These are phyloP conservation scores for Plecturocebus donacophilus DNA, from an alignment of 2,113 vertebrate genomes.

Conservation along the genomic window DNA sequence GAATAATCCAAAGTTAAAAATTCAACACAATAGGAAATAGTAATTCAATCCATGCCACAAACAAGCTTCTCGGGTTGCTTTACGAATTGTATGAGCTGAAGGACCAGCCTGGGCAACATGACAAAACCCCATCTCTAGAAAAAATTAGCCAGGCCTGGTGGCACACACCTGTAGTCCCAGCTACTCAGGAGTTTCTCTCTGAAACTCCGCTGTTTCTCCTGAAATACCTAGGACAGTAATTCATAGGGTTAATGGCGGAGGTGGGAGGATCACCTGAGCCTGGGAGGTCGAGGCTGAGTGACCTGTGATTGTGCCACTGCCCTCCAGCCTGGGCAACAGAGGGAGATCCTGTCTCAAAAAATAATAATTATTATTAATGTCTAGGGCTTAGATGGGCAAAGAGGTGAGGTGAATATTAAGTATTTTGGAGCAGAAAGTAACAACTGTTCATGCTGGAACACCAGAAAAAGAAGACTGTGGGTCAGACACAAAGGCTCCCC, in stretches of 20 bases:
- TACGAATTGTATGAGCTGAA: not conserved
- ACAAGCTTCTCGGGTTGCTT: not conserved
- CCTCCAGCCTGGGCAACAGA: too few relatives aligned
- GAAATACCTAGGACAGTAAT: not conserved
- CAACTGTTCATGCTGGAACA: not conserved
- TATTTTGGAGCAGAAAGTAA: not conserved
- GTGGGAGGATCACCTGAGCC: too few relatives aligned
- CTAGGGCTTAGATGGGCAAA: not conserved
- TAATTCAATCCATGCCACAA: not conserved
- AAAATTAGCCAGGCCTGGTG: too few relatives aligned
- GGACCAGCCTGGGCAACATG: not conserved
- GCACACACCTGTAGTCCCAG: too few relatives aligned
- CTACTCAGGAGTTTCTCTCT: not conserved
- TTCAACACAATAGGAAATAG: not conserved
- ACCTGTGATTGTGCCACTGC: too few relatives aligned
- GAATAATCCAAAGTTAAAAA: not conserved
- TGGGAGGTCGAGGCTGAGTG: too few relatives aligned
- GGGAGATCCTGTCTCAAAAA: too few relatives aligned
- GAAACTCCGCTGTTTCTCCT: not conserved
- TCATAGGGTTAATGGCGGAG: not conserved
- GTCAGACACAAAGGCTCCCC: not conserved
- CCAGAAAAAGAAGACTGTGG: not conserved
- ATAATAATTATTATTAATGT: too few relatives aligned
- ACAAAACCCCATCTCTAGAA: too few relatives aligned
- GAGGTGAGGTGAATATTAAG: not conserved